Conservation (phyloP, 2,113 vertebrate species). For the Erythrolamprus reginae region DNA sequence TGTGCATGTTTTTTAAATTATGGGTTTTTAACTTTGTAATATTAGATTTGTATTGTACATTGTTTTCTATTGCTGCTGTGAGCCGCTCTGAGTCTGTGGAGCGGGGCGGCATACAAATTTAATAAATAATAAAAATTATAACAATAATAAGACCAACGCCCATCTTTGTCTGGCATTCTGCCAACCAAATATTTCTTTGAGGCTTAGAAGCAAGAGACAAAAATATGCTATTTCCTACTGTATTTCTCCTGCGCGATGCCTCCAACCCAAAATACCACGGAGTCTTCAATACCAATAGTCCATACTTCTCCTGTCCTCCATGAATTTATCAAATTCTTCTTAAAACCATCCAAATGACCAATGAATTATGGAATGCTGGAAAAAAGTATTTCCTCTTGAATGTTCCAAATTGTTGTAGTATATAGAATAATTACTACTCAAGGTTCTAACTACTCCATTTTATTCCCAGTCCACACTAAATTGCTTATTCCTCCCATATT, state of each 20-base stretch:
- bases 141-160: neutral
- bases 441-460: neutral
- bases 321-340: neutral
- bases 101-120: too few relatives aligned
- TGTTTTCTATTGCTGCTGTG: too few relatives aligned
- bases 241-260: neutral
- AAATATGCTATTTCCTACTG: neutral
- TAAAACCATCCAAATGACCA: neutral
- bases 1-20: too few relatives aligned
- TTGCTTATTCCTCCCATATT: neutral
- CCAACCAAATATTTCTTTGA: neutral
- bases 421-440: neutral
- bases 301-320: neutral
- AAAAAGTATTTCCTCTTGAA: neutral
- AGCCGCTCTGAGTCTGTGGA: too few relatives aligned
- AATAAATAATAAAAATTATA: too few relatives aligned
- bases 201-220: neutral
- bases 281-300: neutral
- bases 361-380: neutral
- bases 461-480: neutral
- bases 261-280: neutral
- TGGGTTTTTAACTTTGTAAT: too few relatives aligned
- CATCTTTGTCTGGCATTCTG: neutral
- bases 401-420: neutral
- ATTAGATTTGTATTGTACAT: too few relatives aligned